phyloP scores from a whole-genome alignment of 2,797 vertebrate species.

The Anomalospiza imberbis region DNA sequence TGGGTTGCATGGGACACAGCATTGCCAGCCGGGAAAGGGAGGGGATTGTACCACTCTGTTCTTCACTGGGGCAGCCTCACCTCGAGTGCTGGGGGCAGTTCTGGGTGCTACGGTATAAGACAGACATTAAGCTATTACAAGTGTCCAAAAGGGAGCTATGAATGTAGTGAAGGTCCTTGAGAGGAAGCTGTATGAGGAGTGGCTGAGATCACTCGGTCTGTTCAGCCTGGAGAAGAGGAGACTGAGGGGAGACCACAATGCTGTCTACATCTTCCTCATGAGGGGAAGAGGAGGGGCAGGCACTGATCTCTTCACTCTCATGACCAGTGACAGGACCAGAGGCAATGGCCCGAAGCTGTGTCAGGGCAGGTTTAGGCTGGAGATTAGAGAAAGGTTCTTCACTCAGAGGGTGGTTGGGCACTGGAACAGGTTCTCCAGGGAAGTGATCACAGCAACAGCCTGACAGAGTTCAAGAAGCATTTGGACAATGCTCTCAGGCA shows the following conservation, averaged over 20 bases:
- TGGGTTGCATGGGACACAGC: not conserved
- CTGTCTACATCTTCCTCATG: not conserved
- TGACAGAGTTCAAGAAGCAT: not conserved
- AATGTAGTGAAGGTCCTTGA: not conserved
- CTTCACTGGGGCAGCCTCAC: accelerated
- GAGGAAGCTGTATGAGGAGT: accelerated
- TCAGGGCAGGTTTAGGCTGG: not conserved
- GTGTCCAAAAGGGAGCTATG: accelerated
- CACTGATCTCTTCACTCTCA: not conserved
- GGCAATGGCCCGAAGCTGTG: not conserved
- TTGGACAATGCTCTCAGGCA: not conserved
- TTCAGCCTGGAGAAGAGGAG: not conserved
- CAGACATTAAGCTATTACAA: not conserved
- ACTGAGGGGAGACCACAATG: not conserved
- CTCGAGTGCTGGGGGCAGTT: accelerated
- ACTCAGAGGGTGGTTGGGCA: accelerated
- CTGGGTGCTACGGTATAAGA: not conserved
- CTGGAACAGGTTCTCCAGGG: not conserved
- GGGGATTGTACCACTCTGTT: accelerated
- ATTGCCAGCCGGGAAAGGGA: accelerated
- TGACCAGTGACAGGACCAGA: accelerated
- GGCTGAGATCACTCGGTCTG: not conserved
- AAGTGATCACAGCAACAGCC: not conserved
- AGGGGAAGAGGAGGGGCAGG: not conserved
- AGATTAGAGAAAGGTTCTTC: not conserved